Evolutionary conservation across 2,888 invertebrate genomes (phyloP).

Genomic region (Lumbricus terrestris): DNA sequence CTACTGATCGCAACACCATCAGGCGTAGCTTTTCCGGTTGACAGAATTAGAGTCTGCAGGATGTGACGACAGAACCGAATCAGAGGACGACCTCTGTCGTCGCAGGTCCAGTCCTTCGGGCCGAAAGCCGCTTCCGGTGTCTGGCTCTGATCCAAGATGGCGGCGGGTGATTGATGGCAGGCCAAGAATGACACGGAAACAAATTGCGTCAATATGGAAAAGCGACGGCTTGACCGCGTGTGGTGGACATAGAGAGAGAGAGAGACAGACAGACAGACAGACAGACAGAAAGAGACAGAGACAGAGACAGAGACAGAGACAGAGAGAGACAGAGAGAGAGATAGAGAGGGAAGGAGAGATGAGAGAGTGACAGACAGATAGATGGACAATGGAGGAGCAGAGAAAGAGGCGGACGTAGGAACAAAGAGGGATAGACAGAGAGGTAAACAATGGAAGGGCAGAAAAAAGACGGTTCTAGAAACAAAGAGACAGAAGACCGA

Average conservation of each 20-base stretch:
- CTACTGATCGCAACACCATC: not conserved
- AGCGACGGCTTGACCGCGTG: not conserved
- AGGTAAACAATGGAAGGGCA: no score
- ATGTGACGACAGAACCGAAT: constrained; percentile 3
- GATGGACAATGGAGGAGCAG: not conserved
- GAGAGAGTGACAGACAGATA: not conserved
- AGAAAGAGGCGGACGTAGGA: no score
- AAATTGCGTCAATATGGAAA: not conserved
- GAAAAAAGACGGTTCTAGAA: no score
- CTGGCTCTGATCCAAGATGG: not conserved
- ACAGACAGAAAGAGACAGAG: not conserved
- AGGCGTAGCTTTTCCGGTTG: not conserved
- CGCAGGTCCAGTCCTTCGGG: not conserved
- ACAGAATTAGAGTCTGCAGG: not conserved
- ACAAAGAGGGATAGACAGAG: no score
- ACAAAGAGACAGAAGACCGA: no score
- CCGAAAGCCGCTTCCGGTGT: not conserved
- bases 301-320: no score
- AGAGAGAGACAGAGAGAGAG: not conserved
- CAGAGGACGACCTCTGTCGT: not conserved
- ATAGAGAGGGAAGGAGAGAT: no score
- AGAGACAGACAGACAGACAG: not conserved
- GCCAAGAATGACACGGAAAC: not conserved
- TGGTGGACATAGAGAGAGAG: not conserved
- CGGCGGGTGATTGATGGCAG: not conserved